A percentile compares a stretch with the other conserved stretches of the same genome.
Conservation (phyloP, 2,113 vertebrate genomes). For the Trichechus manatus region DNA sequence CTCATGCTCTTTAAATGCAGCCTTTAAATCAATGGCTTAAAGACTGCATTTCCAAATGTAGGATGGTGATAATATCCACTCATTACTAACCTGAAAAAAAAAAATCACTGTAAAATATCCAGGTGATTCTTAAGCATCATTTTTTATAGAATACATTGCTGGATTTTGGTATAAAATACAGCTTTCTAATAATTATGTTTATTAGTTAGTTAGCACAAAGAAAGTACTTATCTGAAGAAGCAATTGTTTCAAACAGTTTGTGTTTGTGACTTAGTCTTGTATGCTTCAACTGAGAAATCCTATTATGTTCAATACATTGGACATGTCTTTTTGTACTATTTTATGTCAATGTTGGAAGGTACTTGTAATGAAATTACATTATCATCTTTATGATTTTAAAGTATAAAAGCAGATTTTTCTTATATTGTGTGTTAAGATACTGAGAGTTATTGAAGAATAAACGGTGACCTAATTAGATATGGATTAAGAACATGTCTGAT, state of each 20-base stretch:
- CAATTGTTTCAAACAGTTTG: not conserved
- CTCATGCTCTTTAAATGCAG: not conserved
- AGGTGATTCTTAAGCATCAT: not conserved
- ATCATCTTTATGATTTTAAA: conserved; percentile 44
- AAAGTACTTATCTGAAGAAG: not conserved
- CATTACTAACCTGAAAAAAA: not conserved
- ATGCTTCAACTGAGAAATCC: not conserved
- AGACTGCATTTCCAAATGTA: not conserved
- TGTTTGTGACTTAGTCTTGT: not conserved
- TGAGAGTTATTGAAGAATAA: not conserved
- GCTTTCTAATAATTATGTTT: not conserved
- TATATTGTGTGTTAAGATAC: not conserved
- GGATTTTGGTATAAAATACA: not conserved
- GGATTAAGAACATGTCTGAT: conserved; percentile 15
- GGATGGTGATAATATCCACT: not conserved
- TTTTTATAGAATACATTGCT: not conserved
- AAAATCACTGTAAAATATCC: not conserved
- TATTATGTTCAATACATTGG: not conserved
- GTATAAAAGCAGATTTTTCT: not conserved
- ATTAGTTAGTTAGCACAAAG: not conserved
- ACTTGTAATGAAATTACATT: not conserved
- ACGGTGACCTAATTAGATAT: not conserved
- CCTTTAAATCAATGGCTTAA: not conserved
- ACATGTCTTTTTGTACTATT: not conserved
- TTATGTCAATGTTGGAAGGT: not conserved